Evolutionary conservation across 1,140 invertebrate species (phyloP), one percentile per base, ranked within the genome.

Genomic region (Holcopasites calliopsidis): DNA sequence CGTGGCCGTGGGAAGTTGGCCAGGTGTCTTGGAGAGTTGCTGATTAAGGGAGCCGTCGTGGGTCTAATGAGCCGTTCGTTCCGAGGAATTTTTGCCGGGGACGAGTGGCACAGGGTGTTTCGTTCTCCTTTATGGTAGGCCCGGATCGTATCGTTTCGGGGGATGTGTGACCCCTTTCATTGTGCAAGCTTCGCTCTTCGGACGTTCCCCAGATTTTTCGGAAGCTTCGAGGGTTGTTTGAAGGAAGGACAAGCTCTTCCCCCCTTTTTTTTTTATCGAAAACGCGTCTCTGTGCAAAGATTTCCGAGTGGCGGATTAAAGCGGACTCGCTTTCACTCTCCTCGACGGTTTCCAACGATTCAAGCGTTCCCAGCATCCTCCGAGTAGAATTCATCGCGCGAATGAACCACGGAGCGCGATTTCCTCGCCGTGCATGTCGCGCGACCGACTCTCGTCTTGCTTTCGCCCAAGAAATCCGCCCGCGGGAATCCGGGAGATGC

Each of bases 21-120:
- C 16, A 70, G 31, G 42, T 70, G 54, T 49, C 42, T 60, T 58
- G 13, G 55, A 35, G 49, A 60, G 42, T 60, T 44, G 6, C n/a
- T n/a, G 55, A 70, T 28, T 21, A 23, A 42, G 49, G 10, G 33
- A 16, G 18, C 2, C 18, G 10, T n/a, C 16, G 10, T 16, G 31
- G 42, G 42, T 2, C 16, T 35, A 47, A 16, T 18, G 31, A 33
- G 40, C n/a, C 21, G 3, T n/a, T 26, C 13, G 40, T 31, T 26
- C 7, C 21, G 3, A 7, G 40, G 47, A 35, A 60, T 60, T 49
- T 26, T 57, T 4, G 49, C 47, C 55, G 16, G 16, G 23, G 26
- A 38, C 31, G 8, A n/a, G n/a, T n/a, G n/a, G n/a, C n/a, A n/a
- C n/a, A n/a, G n/a, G n/a, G n/a, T n/a, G n/a, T n/a, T n/a, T n/a